Evolutionary conservation across 2,797 vertebrate genomes (phyloP), one percentile per base, ranked within the genome.

Genomic region (Acanthurus leucopareius): DNA sequence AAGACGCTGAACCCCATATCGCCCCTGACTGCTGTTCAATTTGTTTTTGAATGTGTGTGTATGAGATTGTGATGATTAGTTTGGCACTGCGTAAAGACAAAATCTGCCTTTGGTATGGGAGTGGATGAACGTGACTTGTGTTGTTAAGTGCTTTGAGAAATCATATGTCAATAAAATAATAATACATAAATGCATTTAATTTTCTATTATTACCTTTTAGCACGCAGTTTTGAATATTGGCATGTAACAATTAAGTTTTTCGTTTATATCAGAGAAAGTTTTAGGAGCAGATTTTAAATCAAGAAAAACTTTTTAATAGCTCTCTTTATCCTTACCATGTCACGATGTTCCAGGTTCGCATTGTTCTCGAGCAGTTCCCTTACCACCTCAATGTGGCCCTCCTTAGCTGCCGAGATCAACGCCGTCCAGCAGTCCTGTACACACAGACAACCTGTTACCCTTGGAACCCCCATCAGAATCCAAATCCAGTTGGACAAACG

Each of bases 391-490:
- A 95, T 49, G 70, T 99, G 97, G 17, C 98, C 98, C 87, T 99
- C 98, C 89, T 99, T 99, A 32, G 98, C 95, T 40, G 98, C 98
- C 0, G 97, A 98, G 92, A 99, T 97, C 81, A 99, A 94, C 3
- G 98, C 97, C 13, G 98, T 99, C 98, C 98, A 99, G 91, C 98
- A 98, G 91, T 99, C 98, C 98, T 99, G 90, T 25, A 73, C 69
- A 91, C 57, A 89, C 25, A 79, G 52, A 77, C 82, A 88, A 86
- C 63, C n/a, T 10, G 68, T 92, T 79, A 91, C 77, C 20, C 45
- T 28, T 32, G 64, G 63, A 76, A 88, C 61, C 64, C 69, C 70
- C 76, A 78, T 65, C 64, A 75, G 3, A 69, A 38, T 78, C 42
- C 67, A 67, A 78, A 63, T 75, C 75, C 75, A 72, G 60, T 15